Conservation (phyloP, 64 coral and sea anemone genomes). For the Actinia tenebrosa region DNA sequence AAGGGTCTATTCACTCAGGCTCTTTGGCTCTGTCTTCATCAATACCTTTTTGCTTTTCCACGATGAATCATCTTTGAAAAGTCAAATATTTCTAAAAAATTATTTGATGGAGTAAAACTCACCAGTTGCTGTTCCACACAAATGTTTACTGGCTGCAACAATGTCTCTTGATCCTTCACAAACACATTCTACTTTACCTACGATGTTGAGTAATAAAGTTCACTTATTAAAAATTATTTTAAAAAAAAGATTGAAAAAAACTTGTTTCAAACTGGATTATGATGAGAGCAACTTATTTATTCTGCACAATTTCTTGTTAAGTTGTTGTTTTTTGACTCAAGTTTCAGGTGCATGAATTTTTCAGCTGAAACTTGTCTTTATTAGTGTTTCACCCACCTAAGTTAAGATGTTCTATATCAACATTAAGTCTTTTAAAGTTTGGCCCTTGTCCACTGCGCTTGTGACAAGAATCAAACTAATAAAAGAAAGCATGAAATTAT, state of each 20-base stretch:
- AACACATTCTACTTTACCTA: conserved; percentile 74
- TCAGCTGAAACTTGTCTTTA: no score
- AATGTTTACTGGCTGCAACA: conserved; percentile 86
- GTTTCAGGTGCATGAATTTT: no score
- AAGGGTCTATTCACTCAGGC: no score
- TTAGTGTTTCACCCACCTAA: conserved; percentile 51
- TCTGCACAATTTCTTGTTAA: no score
- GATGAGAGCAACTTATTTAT: no score
- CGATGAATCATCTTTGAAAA: background rate
- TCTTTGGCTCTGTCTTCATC: no score
- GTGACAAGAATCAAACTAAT: conserved; percentile 85
- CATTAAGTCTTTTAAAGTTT: conserved; percentile 72
- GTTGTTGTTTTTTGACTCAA: no score
- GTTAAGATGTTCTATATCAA: conserved; percentile 95
- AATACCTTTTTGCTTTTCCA: no score
- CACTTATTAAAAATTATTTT: no score
- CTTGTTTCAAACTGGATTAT: background rate
- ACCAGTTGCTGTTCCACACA: conserved; percentile 94
- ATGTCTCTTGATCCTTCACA: conserved; percentile 30
- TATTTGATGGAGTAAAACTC: background rate
- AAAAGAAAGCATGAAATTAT: background rate
- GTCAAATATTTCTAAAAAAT: background rate
- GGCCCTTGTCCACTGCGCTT: conserved; percentile 77
- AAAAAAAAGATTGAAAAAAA: background rate
- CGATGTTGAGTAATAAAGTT: background rate